These are phyloP conservation scores for Apodemus speciosus DNA, from an alignment of 2,113 vertebrate species.

Conservation along the genomic window DNA sequence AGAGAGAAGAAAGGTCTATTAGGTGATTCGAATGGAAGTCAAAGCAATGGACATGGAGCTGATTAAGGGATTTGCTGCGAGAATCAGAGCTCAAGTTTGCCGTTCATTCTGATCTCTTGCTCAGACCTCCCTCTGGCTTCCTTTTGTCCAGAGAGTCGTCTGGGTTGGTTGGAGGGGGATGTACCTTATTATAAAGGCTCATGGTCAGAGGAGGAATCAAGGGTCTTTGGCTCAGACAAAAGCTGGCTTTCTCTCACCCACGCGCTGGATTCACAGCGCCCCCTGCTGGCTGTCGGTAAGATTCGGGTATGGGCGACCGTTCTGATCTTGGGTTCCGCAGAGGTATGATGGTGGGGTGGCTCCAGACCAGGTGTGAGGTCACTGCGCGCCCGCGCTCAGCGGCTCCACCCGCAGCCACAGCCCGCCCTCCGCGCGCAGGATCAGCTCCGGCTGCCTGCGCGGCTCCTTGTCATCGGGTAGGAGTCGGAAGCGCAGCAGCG, in stretches of 20 bases:
- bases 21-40: neutral
- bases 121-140: neutral
- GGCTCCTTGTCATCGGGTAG: conserved; percentile 61
- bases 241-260: neutral
- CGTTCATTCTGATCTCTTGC: neutral
- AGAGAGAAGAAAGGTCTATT: neutral
- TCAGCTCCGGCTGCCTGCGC: conserved; percentile 76
- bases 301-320: neutral
- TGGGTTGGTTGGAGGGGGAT: neutral
- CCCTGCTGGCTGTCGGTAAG: neutral
- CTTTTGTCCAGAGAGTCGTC: neutral
- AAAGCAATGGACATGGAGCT: neutral
- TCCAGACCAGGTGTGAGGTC: neutral
- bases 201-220: neutral
- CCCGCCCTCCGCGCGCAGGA: conserved; percentile 87
- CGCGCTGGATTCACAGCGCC: neutral
- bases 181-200: neutral
- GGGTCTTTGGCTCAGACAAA: neutral
- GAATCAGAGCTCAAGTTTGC: neutral
- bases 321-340: neutral
- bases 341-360: neutral
- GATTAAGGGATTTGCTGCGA: neutral
- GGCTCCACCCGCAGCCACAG: conserved; percentile 87
- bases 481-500: conserved; percentile 86
- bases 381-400: conserved; percentile 27